phyloP scores from a whole-genome alignment of 2,888 invertebrate genomes.

The Ectemnius continuus region DNA sequence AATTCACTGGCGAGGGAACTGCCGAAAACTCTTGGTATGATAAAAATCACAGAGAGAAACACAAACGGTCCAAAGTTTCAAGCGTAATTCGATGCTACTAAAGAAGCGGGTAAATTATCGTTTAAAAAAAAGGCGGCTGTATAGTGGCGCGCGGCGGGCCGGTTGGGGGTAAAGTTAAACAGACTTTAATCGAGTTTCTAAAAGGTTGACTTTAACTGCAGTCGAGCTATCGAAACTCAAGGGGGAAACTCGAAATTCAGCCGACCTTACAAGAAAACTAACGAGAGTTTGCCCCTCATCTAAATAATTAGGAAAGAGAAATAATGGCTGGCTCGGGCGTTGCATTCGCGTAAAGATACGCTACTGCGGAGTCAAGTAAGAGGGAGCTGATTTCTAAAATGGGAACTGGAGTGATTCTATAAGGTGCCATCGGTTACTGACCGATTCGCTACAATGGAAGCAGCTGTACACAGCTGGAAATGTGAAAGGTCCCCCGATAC shows the following conservation, averaged over 20 bases:
- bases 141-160: neutral
- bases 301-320: neutral
- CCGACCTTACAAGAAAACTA: neutral
- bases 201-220: slow-evolving; percentile 1
- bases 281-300: neutral
- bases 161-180: slow-evolving; percentile 3
- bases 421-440: slow-evolving; percentile 85
- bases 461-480: slow-evolving; percentile 80
- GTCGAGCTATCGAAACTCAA: neutral
- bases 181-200: slow-evolving; percentile 14
- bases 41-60: neutral
- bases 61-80: neutral
- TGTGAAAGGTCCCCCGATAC: slow-evolving; percentile 63
- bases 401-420: slow-evolving; percentile 83
- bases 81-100: neutral
- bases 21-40: neutral
- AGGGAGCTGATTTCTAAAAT: slow-evolving; percentile 51
- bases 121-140: neutral
- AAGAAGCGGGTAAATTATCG: neutral
- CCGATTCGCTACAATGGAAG: slow-evolving; percentile 83
- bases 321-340: slow-evolving; percentile 79
- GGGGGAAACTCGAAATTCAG: neutral
- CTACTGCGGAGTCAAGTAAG: no score
- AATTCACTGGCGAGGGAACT: neutral
- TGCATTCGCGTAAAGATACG: slow-evolving; percentile 81